A percentile compares a stretch with the other conserved stretches of the same genome.
Evolutionary conservation across 2,888 invertebrate genomes (phyloP).

Genomic region (Caenorhabditis wallacei): DNA sequence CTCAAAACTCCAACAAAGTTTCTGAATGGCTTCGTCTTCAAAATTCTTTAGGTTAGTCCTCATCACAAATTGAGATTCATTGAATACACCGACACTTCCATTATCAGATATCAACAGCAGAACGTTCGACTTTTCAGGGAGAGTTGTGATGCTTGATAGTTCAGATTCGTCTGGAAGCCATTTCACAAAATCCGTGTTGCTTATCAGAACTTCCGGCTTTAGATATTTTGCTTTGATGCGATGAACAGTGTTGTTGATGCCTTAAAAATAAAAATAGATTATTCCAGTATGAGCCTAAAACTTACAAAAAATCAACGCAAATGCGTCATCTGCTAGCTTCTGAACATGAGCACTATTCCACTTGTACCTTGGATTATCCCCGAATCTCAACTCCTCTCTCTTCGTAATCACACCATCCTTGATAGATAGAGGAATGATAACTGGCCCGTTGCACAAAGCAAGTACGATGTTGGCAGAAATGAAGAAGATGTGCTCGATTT

Average conservation of each 20-base stretch:
- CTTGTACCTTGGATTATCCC: slow-evolving; percentile 1
- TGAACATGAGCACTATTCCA: slow-evolving; percentile 44
- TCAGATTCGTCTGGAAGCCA: background rate
- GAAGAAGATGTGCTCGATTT: slow-evolving; percentile 24
- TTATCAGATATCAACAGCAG: slow-evolving; percentile 23
- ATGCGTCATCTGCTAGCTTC: background rate
- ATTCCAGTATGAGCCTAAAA: background rate
- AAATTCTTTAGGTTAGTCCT: background rate
- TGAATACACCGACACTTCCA: slow-evolving; percentile 31
- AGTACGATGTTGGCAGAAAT: slow-evolving; percentile 19
- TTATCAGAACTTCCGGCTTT: slow-evolving; percentile 18
- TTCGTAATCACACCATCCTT: slow-evolving; percentile 25
- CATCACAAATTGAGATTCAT: slow-evolving; percentile 30
- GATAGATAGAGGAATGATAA: slow-evolving; percentile 24
- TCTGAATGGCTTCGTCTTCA: slow-evolving; percentile 37
- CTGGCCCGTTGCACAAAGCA: slow-evolving; percentile 27
- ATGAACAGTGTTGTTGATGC: slow-evolving; percentile 23
- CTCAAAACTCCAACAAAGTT: slow-evolving; percentile 31
- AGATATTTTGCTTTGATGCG: slow-evolving; percentile 8
- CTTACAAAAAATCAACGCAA: slow-evolving; percentile 32
- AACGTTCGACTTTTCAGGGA: slow-evolving; percentile 4
- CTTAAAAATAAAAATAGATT: slow-evolving; percentile 7
- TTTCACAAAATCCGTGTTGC: background rate
- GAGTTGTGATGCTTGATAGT: slow-evolving; percentile 20
- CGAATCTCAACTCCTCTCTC: slow-evolving; percentile 8